These are phyloP conservation scores for Cetonia aurata DNA, from an alignment of 2,888 invertebrate species.

Conservation along the genomic window DNA sequence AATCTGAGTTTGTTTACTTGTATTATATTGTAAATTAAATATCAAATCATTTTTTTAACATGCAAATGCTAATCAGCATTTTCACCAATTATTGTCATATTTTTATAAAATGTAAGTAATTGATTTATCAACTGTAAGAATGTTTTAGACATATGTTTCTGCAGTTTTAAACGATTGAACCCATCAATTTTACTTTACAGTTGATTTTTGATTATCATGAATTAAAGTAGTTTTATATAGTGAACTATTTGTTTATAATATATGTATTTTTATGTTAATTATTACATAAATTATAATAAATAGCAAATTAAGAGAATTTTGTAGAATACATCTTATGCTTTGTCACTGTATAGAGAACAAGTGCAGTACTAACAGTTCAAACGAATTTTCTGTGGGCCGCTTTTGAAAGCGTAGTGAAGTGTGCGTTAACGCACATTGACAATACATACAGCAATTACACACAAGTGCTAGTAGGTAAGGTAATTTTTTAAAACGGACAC, in stretches of 20 bases:
- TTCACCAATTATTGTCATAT: slow-evolving; percentile 10
- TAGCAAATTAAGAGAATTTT: not conserved
- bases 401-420: too few relatives aligned
- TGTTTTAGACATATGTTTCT: slow-evolving; percentile 6
- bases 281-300: slow-evolving; percentile 35
- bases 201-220: slow-evolving; percentile 13
- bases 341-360: too few relatives aligned
- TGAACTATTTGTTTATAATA: slow-evolving; percentile 26
- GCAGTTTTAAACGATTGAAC: not conserved
- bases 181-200: slow-evolving; percentile 2
- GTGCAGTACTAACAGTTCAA: too few relatives aligned
- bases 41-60: slow-evolving; percentile 21
- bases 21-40: slow-evolving; percentile 37
- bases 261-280: slow-evolving; percentile 33
- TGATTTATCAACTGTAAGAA: not conserved
- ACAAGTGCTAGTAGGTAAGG: too few relatives aligned
- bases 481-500: too few relatives aligned
- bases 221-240: slow-evolving; percentile 1
- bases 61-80: slow-evolving; percentile 8
- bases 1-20: slow-evolving; percentile 29
- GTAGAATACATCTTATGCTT: too few relatives aligned
- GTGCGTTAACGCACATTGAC: too few relatives aligned
- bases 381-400: too few relatives aligned
- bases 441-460: too few relatives aligned
- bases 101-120: slow-evolving; percentile 26